phyloP scores from a whole-genome alignment of 2,888 invertebrate species.

The Macroteleia sp. region DNA sequence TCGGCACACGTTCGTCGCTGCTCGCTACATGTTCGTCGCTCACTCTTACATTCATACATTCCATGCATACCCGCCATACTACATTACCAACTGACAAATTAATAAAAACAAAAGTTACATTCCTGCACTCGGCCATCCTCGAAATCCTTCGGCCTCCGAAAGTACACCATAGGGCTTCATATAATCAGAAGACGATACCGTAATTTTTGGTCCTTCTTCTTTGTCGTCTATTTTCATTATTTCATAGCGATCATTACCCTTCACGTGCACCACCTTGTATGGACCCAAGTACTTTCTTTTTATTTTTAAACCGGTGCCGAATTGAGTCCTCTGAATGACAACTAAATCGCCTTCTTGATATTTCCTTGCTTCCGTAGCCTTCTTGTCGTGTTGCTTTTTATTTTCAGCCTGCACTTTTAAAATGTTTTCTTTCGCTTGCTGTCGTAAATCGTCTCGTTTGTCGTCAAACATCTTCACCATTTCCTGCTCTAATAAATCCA shows the following conservation, averaged over 20 bases:
- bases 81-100: no score
- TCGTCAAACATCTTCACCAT: constrained; percentile 34
- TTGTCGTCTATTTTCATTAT: no score
- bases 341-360: constrained; percentile 60
- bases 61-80: no score
- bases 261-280: constrained; percentile 27
- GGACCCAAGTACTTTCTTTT: constrained; percentile 52
- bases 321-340: constrained; percentile 58
- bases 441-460: constrained; percentile 32
- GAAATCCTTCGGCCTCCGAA: no score
- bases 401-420: constrained; percentile 66
- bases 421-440: constrained; percentile 43
- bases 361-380: constrained; percentile 58
- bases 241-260: constrained; percentile 38
- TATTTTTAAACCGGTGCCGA: constrained; percentile 48
- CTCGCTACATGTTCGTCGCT: no score
- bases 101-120: no score
- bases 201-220: no score
- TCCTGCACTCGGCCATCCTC: no score
- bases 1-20: no score
- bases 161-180: no score
- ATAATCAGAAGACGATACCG: no score
- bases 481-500: not conserved
- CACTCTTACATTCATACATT: no score
- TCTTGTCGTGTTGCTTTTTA: constrained; percentile 37